A percentile compares a stretch with the other conserved stretches of the same genome.
Conservation (phyloP, 2,888 invertebrate species). For the Ophion costatus region DNA sequence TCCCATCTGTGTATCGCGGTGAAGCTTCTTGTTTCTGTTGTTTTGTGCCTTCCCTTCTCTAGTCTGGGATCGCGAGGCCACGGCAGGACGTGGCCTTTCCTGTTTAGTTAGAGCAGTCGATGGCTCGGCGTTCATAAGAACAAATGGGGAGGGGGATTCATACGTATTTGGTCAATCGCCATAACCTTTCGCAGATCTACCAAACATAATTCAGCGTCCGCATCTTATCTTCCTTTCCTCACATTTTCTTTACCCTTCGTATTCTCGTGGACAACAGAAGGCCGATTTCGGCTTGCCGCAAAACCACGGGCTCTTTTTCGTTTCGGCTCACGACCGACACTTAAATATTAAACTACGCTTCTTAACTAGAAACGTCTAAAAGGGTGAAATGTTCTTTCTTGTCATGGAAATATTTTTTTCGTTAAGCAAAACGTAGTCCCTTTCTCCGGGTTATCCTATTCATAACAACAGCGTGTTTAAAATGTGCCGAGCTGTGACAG, state of each 20-base stretch:
- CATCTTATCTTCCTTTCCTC: conserved; percentile 18
- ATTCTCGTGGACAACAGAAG: neutral
- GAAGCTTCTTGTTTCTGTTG: conserved; percentile 69
- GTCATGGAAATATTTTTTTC: conserved; percentile 5
- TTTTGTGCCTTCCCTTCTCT: conserved; percentile 44
- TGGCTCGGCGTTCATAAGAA: neutral
- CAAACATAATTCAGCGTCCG: conserved; percentile 35
- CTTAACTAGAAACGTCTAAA: conserved; percentile 24
- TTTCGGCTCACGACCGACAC: conserved; percentile 17
- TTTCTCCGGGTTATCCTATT: neutral
- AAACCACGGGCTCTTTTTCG: conserved; percentile 5
- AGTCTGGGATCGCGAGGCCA: conserved; percentile 21
- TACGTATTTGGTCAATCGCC: conserved; percentile 15
- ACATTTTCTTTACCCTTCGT: conserved; percentile 5
- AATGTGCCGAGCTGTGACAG: too few relatives aligned
- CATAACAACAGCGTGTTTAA: too few relatives aligned
- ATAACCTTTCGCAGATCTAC: neutral
- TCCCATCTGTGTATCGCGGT: conserved; percentile 81
- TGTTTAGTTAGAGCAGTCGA: conserved; percentile 7
- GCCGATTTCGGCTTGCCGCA: conserved; percentile 15
- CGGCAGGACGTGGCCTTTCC: conserved; percentile 27
- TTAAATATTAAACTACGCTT: conserved; percentile 32
- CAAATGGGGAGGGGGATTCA: neutral
- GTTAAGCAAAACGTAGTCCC: neutral
- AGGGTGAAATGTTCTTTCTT: neutral